Percentiles rank a stretch among this genome's conserved stretches.
Evolutionary conservation across 1,140 invertebrate species (phyloP).

Genomic region (Dufourea novaeangliae): DNA sequence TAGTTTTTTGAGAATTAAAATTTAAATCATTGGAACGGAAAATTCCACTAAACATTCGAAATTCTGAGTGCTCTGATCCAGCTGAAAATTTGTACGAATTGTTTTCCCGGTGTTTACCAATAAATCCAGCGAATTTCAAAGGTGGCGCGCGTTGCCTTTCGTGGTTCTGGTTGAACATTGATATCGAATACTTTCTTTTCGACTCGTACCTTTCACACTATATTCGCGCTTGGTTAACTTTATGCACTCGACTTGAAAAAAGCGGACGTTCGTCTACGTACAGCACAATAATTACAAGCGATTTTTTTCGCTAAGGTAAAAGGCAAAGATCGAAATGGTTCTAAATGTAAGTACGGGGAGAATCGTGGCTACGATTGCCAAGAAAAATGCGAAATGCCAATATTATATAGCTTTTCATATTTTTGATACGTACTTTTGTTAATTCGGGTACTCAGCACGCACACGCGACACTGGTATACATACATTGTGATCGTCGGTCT

Average conservation of each 20-base stretch:
- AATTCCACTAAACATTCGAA: not conserved
- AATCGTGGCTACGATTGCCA: not conserved
- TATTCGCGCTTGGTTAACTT: not conserved
- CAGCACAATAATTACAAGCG: conserved; percentile 35
- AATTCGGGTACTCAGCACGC: conserved; percentile 13
- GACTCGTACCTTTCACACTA: not conserved
- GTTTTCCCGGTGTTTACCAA: too few species aligned
- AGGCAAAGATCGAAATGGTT: conserved; percentile 30
- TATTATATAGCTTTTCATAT: conserved; percentile 49
- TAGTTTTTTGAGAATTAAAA: too few species aligned
- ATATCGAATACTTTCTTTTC: not conserved
- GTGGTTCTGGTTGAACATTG: not conserved
- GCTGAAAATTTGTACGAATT: not conserved
- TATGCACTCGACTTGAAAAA: not conserved
- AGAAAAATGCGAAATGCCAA: conserved; percentile 14
- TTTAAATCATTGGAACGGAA: too few species aligned
- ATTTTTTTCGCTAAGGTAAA: not conserved
- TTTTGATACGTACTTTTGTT: conserved; percentile 48
- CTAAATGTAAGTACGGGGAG: conserved; percentile 8
- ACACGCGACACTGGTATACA: not conserved
- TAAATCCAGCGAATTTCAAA: not conserved
- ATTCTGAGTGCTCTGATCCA: not conserved
- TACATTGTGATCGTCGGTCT: not conserved
- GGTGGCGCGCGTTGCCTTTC: not conserved
- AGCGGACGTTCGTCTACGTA: not conserved